Conservation (phyloP, 2,888 invertebrate genomes). For the Gandaritis pyraliata region DNA sequence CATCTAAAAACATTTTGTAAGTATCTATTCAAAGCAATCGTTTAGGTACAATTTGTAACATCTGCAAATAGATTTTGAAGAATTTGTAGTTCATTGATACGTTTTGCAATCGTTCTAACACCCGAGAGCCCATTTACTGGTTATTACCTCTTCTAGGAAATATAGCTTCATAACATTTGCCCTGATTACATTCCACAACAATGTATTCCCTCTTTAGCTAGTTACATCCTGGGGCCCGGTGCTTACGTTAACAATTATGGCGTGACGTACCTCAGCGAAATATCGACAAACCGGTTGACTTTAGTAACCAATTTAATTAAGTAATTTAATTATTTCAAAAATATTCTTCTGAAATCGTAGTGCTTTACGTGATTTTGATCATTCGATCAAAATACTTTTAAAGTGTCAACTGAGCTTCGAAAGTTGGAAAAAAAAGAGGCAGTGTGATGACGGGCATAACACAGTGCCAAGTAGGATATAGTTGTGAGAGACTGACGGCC, state of each 20-base stretch:
- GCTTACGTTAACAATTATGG: not conserved
- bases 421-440: too few species aligned
- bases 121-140: slow-evolving; percentile 16
- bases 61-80: slow-evolving; percentile 19
- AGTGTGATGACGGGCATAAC: too few species aligned
- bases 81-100: slow-evolving; percentile 13
- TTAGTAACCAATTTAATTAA: not conserved
- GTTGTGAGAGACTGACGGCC: too few species aligned
- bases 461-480: too few species aligned
- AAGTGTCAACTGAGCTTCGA: too few species aligned
- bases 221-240: slow-evolving; percentile 1
- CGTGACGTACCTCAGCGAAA: not conserved
- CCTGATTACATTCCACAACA: slow-evolving; percentile 36
- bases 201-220: slow-evolving; percentile 13
- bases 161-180: slow-evolving; percentile 34
- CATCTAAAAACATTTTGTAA: not conserved
- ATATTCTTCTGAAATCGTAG: too few species aligned
- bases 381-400: too few species aligned
- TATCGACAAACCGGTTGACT: too few species aligned
- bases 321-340: too few species aligned
- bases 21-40: not conserved
- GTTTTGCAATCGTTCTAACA: slow-evolving; percentile 26
- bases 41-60: slow-evolving; percentile 1
- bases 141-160: slow-evolving; percentile 31
- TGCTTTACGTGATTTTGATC: too few species aligned